phyloP scores from a whole-genome alignment of 2,113 vertebrate genomes.

The Eretmochelys imbricata region DNA sequence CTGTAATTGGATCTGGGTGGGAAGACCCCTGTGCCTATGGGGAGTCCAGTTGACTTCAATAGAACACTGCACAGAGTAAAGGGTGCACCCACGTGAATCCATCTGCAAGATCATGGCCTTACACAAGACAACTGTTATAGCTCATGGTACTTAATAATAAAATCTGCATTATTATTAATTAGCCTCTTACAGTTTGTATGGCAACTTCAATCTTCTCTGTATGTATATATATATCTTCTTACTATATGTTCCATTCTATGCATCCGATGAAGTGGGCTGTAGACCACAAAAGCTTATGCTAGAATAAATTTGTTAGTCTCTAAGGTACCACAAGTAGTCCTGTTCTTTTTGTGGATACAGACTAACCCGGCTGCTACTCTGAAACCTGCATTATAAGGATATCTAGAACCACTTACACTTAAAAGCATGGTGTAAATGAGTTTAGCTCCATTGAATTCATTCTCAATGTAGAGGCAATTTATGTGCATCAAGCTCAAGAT shows the following conservation, averaged over 20 bases:
- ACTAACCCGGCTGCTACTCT: no score
- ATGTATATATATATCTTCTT: no score
- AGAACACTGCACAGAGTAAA: not conserved
- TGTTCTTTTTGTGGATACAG: no score
- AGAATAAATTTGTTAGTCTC: no score
- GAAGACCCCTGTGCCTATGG: not conserved
- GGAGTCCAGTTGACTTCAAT: not conserved
- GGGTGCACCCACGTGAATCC: not conserved
- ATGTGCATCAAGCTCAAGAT: not conserved
- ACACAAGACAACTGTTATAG: not conserved
- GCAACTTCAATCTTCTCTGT: no score
- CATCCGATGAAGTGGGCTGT: no score
- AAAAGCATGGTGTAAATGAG: not conserved
- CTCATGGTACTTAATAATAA: not conserved
- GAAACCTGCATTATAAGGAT: not conserved
- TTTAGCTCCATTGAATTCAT: not conserved
- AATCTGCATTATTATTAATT: not conserved
- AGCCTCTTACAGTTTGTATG: no score
- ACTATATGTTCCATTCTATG: no score
- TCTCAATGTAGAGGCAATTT: not conserved
- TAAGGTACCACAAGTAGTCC: no score
- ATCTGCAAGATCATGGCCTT: not conserved
- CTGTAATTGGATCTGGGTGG: not conserved
- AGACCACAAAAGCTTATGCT: no score
- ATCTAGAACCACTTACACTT: not conserved